Percentiles rank a stretch among this genome's conserved stretches.
Conservation (phyloP, 2,113 vertebrate species). For the Cettia cetti region DNA sequence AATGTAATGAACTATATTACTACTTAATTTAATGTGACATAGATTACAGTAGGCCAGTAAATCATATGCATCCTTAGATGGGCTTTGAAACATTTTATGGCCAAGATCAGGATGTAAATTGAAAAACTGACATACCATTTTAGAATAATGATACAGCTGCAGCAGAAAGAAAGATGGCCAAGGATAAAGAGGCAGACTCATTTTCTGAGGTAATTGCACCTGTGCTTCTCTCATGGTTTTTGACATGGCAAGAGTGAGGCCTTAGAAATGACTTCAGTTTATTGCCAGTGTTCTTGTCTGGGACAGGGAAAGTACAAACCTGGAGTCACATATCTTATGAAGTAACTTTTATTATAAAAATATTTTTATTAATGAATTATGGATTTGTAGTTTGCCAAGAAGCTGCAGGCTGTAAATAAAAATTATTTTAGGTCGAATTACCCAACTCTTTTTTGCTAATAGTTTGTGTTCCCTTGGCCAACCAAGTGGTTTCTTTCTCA, state of each 20-base stretch:
- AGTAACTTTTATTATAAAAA: neutral
- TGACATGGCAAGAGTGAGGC: neutral
- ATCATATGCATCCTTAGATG: slow-evolving; percentile 19
- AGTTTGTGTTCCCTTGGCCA: neutral
- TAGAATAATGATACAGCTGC: slow-evolving; percentile 13
- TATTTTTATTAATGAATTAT: neutral
- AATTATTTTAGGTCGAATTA: neutral
- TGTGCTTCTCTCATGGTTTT: neutral
- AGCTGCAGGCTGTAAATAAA: neutral
- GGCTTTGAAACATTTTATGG: slow-evolving; percentile 46
- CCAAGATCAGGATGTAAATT: slow-evolving; percentile 42
- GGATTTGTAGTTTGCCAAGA: neutral
- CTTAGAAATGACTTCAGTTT: neutral
- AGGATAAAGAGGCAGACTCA: neutral
- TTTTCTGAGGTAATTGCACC: slow-evolving; percentile 4
- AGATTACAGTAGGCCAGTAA: slow-evolving; percentile 11
- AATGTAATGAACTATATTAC: slow-evolving; percentile 35
- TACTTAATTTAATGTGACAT: slow-evolving; percentile 47
- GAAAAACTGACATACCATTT: slow-evolving; percentile 34
- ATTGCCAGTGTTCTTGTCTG: neutral
- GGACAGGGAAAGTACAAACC: neutral
- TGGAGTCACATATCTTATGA: neutral
- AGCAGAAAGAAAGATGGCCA: neutral
- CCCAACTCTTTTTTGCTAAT: neutral
- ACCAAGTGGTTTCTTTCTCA: neutral